Evolutionary conservation across 2,797 vertebrate species (phyloP).

Genomic region (Pseudomugil gertrudae): DNA sequence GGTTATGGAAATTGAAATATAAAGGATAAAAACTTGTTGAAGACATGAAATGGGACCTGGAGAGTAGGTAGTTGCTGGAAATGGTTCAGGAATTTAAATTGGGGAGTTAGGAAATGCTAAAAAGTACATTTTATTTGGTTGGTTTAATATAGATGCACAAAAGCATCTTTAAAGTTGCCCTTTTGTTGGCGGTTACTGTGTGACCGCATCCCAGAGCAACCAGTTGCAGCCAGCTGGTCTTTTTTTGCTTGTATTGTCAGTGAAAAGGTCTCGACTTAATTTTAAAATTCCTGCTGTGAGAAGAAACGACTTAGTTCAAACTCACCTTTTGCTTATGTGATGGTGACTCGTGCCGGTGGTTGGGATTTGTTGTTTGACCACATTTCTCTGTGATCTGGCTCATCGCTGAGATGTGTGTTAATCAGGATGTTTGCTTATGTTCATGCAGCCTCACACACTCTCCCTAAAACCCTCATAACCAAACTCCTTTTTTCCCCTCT

Average conservation of each 20-base stretch:
- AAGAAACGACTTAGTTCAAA: conserved; percentile 34
- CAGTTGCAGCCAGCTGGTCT: conserved; percentile 5
- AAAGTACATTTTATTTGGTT: conserved; percentile 33
- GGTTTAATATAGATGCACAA: conserved; percentile 48
- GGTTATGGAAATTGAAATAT: conserved; percentile 10
- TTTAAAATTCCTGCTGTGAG: conserved; percentile 49
- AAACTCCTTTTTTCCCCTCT: too few relatives aligned
- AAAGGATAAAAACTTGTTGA: conserved; percentile 4
- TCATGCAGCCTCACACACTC: too few relatives aligned
- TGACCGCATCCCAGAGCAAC: conserved; percentile 54
- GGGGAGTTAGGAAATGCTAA: conserved; percentile 14
- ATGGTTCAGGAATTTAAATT: conserved; percentile 24
- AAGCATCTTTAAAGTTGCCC: conserved; percentile 34
- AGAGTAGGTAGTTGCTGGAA: conserved; percentile 29
- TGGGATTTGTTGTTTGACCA: conserved; percentile 49
- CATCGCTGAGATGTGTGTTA: too few relatives aligned
- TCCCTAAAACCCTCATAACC: too few relatives aligned
- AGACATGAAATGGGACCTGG: conserved; percentile 7
- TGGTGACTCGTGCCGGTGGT: conserved; percentile 47
- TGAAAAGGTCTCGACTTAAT: conserved; percentile 43
- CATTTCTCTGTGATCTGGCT: conserved; percentile 30
- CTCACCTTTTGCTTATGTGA: conserved; percentile 30
- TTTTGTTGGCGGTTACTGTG: conserved; percentile 45
- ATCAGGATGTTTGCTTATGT: too few relatives aligned
- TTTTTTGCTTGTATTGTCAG: conserved; percentile 32